Evolutionary conservation across 1,140 invertebrate genomes (phyloP), one percentile per base, ranked within the genome.

Genomic region (Ephestia elutella): DNA sequence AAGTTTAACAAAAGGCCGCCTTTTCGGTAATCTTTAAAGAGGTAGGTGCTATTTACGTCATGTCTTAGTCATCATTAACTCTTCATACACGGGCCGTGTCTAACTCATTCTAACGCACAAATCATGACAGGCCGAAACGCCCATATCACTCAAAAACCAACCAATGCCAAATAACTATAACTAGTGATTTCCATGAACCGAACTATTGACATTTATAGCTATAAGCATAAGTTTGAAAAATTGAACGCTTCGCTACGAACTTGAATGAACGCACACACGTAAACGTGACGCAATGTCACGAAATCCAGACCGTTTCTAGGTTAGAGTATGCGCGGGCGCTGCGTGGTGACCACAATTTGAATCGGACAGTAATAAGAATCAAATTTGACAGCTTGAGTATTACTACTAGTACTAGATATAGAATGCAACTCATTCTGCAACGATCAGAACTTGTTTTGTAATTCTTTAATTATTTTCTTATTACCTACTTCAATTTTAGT

Each of bases 221-320:
- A 55, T n/a, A 20, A 0, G 20, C 11, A 50, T 64, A 64, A 48
- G 28, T n/a, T 19, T 54, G 25, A 49, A 57, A 64, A 53, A n/a
- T n/a, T 50, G 13, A 30, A 13, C n/a, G 54, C 30, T 38, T 38
- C 7, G 28, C 32, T 35, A 75, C 68, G 60, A 73, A 80, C 80
- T 68, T 79, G 76, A 80, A 78, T 80, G 80, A 65, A 76, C 70
- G 65, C 80, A 75, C 80, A 81, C 80, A 70, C 44, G 50, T 25
- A 25, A 25, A 25, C 62, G 63, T 66, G 54, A 11, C 13, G 15
- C 62, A 48, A 78, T 85, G 84, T 87, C 84, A 87, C 84, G 80
- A 87, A 87, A 85, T 85, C 79, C 66, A 78, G 68, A 75, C 66
- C 73, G 80, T 85, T 87, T 87, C 76, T 87, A 87, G 84, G 84